A percentile compares a stretch with the other conserved stretches of the same genome.
phyloP scores from a whole-genome alignment of 2,888 invertebrate species.

The Pelosia muscerda region DNA sequence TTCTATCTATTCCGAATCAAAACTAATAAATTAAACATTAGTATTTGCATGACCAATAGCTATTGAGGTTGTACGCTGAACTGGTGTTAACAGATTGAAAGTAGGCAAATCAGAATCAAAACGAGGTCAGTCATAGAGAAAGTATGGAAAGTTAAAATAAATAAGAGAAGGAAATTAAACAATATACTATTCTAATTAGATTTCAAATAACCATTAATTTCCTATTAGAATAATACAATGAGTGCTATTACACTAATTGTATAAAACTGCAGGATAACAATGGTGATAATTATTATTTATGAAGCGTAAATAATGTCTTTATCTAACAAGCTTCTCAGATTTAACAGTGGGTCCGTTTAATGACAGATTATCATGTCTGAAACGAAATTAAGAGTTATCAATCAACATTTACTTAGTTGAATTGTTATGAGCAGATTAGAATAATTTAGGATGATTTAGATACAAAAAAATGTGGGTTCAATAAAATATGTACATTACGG shows the following conservation, averaged over 20 bases:
- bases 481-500: background rate
- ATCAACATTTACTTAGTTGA: too few relatives aligned
- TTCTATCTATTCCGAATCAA: background rate
- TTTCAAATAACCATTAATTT: background rate
- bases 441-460: background rate
- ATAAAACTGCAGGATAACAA: background rate
- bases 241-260: background rate
- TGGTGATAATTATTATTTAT: background rate
- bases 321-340: background rate
- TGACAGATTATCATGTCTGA: background rate
- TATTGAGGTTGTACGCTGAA: background rate
- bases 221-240: background rate
- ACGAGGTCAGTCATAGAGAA: conserved; percentile 14
- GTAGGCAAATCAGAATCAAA: background rate
- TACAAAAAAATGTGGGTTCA: background rate
- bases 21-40: background rate
- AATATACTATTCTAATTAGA: conserved; percentile 4
- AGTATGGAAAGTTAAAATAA: background rate
- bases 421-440: too few relatives aligned
- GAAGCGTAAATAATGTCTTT: background rate
- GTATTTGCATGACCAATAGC: conserved; percentile 4
- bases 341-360: background rate
- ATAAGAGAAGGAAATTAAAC: background rate
- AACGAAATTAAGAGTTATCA: background rate
- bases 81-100: background rate